Base-by-base conservation (phyloP, 1,140 invertebrate genomes). In the Ptiloglossa arizonensis region DNA sequence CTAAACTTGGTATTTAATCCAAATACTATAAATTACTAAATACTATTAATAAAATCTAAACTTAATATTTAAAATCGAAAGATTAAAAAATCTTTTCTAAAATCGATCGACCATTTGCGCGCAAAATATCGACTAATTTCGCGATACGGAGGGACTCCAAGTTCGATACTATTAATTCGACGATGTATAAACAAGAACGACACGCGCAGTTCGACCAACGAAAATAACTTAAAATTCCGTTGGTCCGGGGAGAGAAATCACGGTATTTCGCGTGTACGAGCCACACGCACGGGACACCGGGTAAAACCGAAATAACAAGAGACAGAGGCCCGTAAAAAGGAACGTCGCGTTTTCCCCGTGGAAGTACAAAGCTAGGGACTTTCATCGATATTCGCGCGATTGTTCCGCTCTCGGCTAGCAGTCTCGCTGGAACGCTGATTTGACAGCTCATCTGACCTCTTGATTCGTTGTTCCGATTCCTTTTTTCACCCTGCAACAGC, bases 401-500 rank as follows among this genome's bases (percentile, higher is more conserved):
- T 84, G 83, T 84, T 72, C 74, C 74, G 41, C 24, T 22, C 66
- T 3, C 82, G 9, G 78, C 78, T 74, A 41, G 38, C 63, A 73
- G 83, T 83, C 84, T 73, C 68, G 75, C 41, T 29, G 64, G 72
- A 80, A 69, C 78, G 82, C 83, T 78, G 83, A 85, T 85, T 85
- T 85, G 83, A 81, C 83, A 84, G 72, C 82, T 81, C 79, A 72
- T 81, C 78, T 84, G 56, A 84, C 82, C 77, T 84, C 69, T 79
- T 80, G 81, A 84, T 83, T 75, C 81, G 81, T 83, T 80, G 71
- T 76, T 54, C 63, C 60, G 64, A 79, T 60, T 79, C n/a, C 52
- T 70, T 52, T 81, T 83, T 80, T 72, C 27, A 8, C 15, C 52
- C 17, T 24, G 29, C 54, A 52, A 69, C 82, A n/a, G 27, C 59